Base-by-base conservation (phyloP, 1,140 invertebrate species). In the Procambarus clarkii region DNA sequence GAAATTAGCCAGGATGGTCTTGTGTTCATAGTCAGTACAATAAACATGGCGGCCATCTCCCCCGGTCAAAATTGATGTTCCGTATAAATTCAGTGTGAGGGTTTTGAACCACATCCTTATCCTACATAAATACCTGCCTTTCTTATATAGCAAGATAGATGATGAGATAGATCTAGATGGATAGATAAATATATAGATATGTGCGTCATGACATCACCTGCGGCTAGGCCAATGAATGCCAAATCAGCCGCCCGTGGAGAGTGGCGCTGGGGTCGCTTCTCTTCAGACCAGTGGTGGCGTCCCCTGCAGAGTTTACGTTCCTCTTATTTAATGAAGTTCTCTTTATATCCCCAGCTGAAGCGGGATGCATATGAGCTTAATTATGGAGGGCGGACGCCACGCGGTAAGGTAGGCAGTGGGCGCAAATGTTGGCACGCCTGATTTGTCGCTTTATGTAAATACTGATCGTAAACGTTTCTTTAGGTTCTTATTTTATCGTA, bases 271-370 rank as follows among this genome's bases (percentile, higher is more conserved):
- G 81, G 50, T 64, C 34, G 81, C 58, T 60, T 69, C 60, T 60
- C 34, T 58, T 74, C 24, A 34, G 58, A 24, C 58, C 58, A 64
- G 58, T 60, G 21, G 81, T 74, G 81, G 81, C 81, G 58, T 5
- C 18, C 44, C 81, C 58, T 44, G 81, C 81, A 18, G 81, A 60
- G 81, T 83, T 83, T 83, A 83, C 81, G 58, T 46, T 83, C 81
- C 69, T 83, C 34, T 83, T 83, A 83, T 83, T 83, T 83, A 83
- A 83, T 83, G 81, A 83, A 83, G 81, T 83, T 83, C 81, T 83
- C 81, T 83, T 83, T 83, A 83, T 83, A 83, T 64, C 60, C 50
- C 13, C 81, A 69, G 54, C 58, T 45, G 81, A 54, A 83, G 81
- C 81, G n/a, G 34, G 13, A 45, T 74, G 69, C 24, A 74, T 74